These are phyloP conservation scores for Gasteruption jaculator DNA, from an alignment of 2,888 invertebrate genomes.

Conservation along the genomic window DNA sequence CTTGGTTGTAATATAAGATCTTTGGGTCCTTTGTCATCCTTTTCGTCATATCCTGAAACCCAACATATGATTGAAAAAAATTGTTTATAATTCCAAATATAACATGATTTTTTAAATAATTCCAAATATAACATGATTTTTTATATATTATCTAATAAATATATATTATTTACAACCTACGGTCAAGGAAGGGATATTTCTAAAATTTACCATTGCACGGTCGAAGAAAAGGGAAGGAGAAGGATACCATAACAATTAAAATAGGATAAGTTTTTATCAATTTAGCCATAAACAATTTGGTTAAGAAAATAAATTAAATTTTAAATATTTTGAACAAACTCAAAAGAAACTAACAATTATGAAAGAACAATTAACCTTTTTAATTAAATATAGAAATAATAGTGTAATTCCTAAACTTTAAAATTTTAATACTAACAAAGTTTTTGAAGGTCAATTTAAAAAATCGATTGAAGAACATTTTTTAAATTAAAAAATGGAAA, in stretches of 20 bases:
- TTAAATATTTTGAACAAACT: background rate
- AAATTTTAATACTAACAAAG: background rate
- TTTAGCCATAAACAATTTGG: too few relatives aligned
- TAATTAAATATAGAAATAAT: constrained; percentile 23
- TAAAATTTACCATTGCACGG: too few relatives aligned
- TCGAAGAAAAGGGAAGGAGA: too few relatives aligned
- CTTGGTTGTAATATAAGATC: constrained; percentile 68
- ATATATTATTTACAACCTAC: constrained; percentile 7
- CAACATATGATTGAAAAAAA: constrained; percentile 8
- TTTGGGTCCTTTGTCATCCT: constrained; percentile 60
- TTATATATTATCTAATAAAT: constrained; percentile 2
- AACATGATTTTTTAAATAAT: too few relatives aligned
- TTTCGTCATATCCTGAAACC: constrained; percentile 45
- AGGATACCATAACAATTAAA: too few relatives aligned
- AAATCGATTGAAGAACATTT: background rate
- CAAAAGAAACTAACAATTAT: constrained; percentile 8
- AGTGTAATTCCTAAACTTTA: background rate
- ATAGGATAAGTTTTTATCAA: too few relatives aligned
- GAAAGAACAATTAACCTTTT: too few relatives aligned
- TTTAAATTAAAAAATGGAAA: constrained; percentile 3
- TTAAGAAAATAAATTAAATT: too few relatives aligned
- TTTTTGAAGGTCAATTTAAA: too few relatives aligned
- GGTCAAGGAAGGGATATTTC: too few relatives aligned
- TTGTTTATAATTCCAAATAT: constrained; percentile 22
- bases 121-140: background rate